These are phyloP conservation scores for Pogonomyrmex barbatus DNA, from an alignment of 1,140 invertebrate genomes.

Conservation along the genomic window DNA sequence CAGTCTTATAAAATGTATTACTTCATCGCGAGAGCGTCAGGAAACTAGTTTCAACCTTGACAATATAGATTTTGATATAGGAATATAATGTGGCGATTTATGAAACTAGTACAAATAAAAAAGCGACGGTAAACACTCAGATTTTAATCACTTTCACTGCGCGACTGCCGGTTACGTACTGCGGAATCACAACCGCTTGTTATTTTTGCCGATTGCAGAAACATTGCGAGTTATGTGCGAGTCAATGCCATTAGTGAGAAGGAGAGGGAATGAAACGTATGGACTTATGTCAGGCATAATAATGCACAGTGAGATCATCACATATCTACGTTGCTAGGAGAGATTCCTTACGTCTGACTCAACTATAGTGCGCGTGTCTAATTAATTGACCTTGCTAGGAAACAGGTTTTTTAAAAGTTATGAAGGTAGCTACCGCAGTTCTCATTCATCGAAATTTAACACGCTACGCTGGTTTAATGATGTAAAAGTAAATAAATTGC, in stretches of 20 bases:
- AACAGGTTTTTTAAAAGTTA: constrained; percentile 72
- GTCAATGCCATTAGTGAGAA: constrained; percentile 72
- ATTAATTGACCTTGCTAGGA: constrained; percentile 77
- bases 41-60: background rate
- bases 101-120: background rate
- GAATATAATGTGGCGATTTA: background rate
- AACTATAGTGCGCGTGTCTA: constrained; percentile 76
- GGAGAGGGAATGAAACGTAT: constrained; percentile 73
- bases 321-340: constrained; percentile 82
- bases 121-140: background rate
- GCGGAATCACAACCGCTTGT: constrained; percentile 69
- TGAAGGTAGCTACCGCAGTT: background rate
- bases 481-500: constrained; percentile 21
- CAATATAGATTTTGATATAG: constrained; percentile 36
- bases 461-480: background rate
- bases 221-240: constrained; percentile 72
- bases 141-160: constrained; percentile 67
- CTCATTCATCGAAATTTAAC: constrained; percentile 42
- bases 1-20: background rate
- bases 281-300: constrained; percentile 82
- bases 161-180: constrained; percentile 54
- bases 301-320: constrained; percentile 84
- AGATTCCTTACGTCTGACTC: constrained; percentile 84
- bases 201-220: constrained; percentile 80
- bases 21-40: background rate